A percentile compares a stretch with the other conserved stretches of the same genome.
Conservation (phyloP, 2,113 vertebrate species). For the Forbesichthys papilliferus region DNA sequence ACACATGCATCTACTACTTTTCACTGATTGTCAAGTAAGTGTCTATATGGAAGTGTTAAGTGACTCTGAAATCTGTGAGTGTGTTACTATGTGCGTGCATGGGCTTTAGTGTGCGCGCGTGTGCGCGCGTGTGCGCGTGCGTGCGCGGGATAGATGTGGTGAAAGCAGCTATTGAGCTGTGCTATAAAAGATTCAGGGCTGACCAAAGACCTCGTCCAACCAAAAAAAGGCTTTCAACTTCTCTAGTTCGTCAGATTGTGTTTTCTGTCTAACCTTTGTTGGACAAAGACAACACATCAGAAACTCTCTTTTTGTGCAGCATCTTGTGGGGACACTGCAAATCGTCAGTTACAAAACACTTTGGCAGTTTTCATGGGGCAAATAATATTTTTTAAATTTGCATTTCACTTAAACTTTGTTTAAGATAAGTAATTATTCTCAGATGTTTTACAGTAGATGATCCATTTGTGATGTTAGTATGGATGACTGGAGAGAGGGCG, state of each 20-base stretch:
- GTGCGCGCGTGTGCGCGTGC: not conserved
- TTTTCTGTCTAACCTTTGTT: constrained; percentile 56
- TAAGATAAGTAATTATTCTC: too few species aligned
- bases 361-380: not conserved
- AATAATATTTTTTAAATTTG: not conserved
- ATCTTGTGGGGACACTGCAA: constrained; percentile 6
- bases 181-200: constrained; percentile 63
- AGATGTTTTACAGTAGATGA: too few species aligned
- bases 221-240: constrained; percentile 39
- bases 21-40: not conserved
- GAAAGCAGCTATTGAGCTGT: constrained; percentile 39
- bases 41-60: too few species aligned
- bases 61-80: not conserved
- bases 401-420: not conserved
- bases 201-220: constrained; percentile 48
- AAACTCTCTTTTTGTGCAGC: constrained; percentile 42
- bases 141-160: not conserved
- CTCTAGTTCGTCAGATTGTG: constrained; percentile 29
- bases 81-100: not conserved
- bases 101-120: not conserved
- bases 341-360: not conserved
- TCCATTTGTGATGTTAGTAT: too few species aligned
- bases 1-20: not conserved
- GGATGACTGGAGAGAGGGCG: too few species aligned
- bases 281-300: constrained; percentile 52